Evolutionary conservation across 2,113 vertebrate species (phyloP).

Genomic region (Mormyrus iriodes): DNA sequence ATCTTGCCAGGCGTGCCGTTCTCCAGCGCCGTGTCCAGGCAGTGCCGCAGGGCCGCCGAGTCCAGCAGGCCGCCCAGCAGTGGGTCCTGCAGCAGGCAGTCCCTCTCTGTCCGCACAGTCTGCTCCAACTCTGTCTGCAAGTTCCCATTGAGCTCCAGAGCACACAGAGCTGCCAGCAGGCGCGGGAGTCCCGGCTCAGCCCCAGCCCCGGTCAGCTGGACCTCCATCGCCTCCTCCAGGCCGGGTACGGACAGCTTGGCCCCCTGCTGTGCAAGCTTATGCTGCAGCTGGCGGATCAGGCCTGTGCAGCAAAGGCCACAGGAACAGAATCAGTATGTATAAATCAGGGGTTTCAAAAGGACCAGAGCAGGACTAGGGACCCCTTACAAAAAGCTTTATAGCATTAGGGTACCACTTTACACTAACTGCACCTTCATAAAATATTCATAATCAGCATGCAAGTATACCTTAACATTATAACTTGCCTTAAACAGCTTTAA

Average conservation of each 20-base stretch:
- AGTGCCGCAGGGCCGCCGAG: constrained; percentile 63
- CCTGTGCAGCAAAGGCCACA: constrained; percentile 43
- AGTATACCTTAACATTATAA: background rate
- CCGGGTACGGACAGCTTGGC: constrained; percentile 71
- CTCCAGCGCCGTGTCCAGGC: constrained; percentile 74
- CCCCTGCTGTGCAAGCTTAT: constrained; percentile 71
- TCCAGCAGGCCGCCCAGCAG: constrained; percentile 76
- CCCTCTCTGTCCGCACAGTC: constrained; percentile 64
- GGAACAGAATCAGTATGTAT: background rate
- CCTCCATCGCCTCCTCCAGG: constrained; percentile 42
- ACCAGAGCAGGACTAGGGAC: no score
- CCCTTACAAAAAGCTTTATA: no score
- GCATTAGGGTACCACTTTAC: no score
- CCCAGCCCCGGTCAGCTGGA: constrained; percentile 9
- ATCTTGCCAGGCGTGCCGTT: constrained; percentile 65
- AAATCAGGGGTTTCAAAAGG: no score
- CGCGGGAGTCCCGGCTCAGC: constrained; percentile 60
- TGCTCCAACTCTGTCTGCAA: constrained; percentile 74
- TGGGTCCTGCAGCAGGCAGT: constrained; percentile 68
- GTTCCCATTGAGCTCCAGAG: constrained; percentile 81
- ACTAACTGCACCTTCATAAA: background rate
- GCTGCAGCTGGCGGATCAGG: constrained; percentile 65
- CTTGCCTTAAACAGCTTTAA: background rate
- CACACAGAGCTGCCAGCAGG: constrained; percentile 73
- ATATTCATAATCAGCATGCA: background rate